Evolutionary conservation across 2,888 invertebrate species (phyloP).

Genomic region (Pterostichus niger): DNA sequence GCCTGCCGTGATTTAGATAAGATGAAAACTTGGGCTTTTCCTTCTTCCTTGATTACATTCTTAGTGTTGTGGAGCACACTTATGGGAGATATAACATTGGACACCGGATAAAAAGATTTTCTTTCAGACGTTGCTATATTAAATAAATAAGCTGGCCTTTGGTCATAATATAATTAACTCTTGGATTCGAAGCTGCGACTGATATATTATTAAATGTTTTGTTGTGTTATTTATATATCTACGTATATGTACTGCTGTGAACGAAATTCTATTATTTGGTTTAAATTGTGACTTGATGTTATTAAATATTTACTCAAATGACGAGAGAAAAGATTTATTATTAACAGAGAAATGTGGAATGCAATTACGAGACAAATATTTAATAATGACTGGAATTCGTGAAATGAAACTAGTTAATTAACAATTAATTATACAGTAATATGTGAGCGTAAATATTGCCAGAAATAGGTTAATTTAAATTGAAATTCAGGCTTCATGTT

Average conservation of each 20-base stretch:
- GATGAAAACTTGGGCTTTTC: slow-evolving; percentile 42
- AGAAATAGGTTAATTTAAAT: neutral
- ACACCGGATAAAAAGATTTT: slow-evolving; percentile 31
- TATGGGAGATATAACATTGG: slow-evolving; percentile 27
- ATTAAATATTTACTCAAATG: slow-evolving; percentile 35
- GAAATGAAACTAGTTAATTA: slow-evolving; percentile 34
- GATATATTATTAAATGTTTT: slow-evolving; percentile 27
- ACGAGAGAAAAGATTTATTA: slow-evolving; percentile 25
- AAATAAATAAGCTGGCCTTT: slow-evolving; percentile 20
- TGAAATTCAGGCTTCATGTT: neutral
- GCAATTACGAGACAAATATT: slow-evolving; percentile 39
- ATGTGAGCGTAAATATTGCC: neutral
- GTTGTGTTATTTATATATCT: slow-evolving; percentile 8
- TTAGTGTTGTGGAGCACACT: slow-evolving; percentile 17
- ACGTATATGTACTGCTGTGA: neutral
- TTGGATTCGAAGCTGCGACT: slow-evolving; percentile 1
- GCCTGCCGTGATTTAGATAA: slow-evolving; percentile 58
- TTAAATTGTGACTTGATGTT: slow-evolving; percentile 11
- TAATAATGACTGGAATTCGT: slow-evolving; percentile 12
- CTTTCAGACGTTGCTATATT: slow-evolving; percentile 18
- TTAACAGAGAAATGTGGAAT: slow-evolving; percentile 25
- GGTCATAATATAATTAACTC: slow-evolving; percentile 46
- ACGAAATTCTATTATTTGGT: slow-evolving; percentile 27
- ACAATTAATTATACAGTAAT: slow-evolving; percentile 8
- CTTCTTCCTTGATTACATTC: slow-evolving; percentile 23